phyloP scores from a whole-genome alignment of 2,797 vertebrate genomes.

The Chlorospingus semifuscus region DNA sequence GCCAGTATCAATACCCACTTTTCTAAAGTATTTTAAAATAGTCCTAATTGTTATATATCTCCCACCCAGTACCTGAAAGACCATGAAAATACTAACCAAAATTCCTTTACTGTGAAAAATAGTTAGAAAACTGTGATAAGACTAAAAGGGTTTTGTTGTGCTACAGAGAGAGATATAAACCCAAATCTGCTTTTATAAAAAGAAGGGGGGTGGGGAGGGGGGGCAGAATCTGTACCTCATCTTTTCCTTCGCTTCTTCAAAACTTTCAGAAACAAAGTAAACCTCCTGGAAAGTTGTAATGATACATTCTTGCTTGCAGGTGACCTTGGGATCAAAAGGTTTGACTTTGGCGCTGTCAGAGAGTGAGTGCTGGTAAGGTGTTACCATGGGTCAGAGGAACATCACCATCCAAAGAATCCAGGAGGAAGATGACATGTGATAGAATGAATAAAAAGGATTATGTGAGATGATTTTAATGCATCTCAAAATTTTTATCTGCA shows the following conservation, averaged over 20 bases:
- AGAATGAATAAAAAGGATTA: background rate
- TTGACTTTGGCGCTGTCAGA: conserved; percentile 88
- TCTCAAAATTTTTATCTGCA: background rate
- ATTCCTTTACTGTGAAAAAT: background rate
- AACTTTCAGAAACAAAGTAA: conserved; percentile 94
- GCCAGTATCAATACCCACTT: background rate
- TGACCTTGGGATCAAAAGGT: conserved; percentile 89
- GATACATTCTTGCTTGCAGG: conserved; percentile 93
- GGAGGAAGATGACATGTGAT: background rate
- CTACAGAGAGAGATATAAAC: background rate
- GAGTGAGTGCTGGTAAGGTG: conserved; percentile 80
- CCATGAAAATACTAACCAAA: background rate
- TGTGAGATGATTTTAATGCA: background rate
- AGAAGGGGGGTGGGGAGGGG: rapidly evolving
- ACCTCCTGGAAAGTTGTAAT: conserved; percentile 96
- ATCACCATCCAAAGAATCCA: background rate
- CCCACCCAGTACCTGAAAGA: background rate
- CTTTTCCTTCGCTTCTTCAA: conserved; percentile 95
- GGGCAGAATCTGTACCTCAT: conserved; percentile 81
- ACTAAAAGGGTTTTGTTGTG: background rate
- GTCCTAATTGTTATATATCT: background rate
- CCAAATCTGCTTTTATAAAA: background rate
- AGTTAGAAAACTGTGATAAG: background rate
- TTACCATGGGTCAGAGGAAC: background rate
- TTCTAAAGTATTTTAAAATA: background rate